A percentile compares a stretch with the other conserved stretches of the same genome.
phyloP scores from a whole-genome alignment of 2,113 vertebrate species.

The Plestiodon gilberti region DNA sequence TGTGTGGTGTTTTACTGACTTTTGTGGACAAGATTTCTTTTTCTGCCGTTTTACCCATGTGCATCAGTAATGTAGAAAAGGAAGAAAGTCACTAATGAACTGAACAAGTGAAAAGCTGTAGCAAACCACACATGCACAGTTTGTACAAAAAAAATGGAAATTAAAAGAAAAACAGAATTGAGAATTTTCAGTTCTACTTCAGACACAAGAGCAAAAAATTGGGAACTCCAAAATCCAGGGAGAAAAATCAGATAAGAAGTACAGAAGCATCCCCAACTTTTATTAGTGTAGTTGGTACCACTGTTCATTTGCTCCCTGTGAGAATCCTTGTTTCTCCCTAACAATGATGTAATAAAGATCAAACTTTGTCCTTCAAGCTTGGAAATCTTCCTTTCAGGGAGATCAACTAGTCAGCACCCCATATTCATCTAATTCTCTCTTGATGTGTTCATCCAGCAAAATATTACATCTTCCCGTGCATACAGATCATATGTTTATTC shows the following conservation, averaged over 20 bases:
- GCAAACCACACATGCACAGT: no score
- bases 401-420: constrained; percentile 56
- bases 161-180: no score
- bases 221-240: no score
- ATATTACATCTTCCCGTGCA: constrained; percentile 44
- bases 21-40: no score
- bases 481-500: constrained; percentile 62
- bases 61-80: no score
- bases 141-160: no score
- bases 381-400: constrained; percentile 45
- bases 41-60: no score
- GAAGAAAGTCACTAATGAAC: no score
- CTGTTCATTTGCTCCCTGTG: not conserved
- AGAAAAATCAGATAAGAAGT: not conserved
- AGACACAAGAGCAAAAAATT: no score
- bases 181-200: no score
- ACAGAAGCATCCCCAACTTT: not conserved
- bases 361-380: constrained; percentile 31
- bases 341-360: constrained; percentile 6
- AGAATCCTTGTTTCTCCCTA: constrained; percentile 20
- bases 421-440: constrained; percentile 35
- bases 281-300: not conserved
- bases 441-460: constrained; percentile 51
- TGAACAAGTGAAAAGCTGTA: no score
- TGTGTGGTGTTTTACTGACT: no score